A percentile compares a stretch with the other conserved stretches of the same genome.
Evolutionary conservation across 1,140 invertebrate genomes (phyloP).

Genomic region (Mactra quadrangularis): DNA sequence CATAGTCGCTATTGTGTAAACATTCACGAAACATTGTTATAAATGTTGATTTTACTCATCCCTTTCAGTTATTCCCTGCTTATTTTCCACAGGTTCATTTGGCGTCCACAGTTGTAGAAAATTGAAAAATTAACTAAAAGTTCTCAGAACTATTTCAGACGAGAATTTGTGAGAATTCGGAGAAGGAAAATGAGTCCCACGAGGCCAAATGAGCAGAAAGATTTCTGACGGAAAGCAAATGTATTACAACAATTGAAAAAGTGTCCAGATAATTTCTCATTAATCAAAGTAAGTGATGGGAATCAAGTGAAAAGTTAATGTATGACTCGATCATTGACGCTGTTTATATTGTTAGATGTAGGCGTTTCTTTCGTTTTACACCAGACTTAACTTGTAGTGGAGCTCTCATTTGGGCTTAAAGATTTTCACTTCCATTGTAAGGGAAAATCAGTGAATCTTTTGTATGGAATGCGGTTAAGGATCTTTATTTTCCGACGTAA

Average conservation of each 20-base stretch:
- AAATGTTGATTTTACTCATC: slow-evolving; percentile 19
- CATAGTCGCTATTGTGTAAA: no score
- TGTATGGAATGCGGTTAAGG: no score
- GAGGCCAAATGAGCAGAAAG: neutral
- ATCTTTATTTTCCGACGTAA: no score
- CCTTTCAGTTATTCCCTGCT: neutral
- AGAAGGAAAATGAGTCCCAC: slow-evolving; percentile 19
- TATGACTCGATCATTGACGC: neutral
- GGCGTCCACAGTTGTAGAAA: slow-evolving; percentile 8
- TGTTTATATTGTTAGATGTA: no score
- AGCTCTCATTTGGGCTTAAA: no score
- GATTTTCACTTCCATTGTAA: no score
- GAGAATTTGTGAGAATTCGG: slow-evolving; percentile 22
- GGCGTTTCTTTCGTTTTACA: no score
- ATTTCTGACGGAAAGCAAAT: slow-evolving; percentile 23
- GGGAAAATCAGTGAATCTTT: no score
- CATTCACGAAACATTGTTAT: no score
- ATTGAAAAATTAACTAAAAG: slow-evolving; percentile 19
- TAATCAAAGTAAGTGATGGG: slow-evolving; percentile 3
- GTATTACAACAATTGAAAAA: slow-evolving; percentile 27
- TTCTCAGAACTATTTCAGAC: neutral
- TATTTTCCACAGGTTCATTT: neutral
- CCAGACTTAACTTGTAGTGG: no score
- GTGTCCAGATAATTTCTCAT: neutral
- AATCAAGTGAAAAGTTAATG: neutral